Evolutionary conservation across 2,797 vertebrate genomes (phyloP).

Genomic region (Sciurus vulgaris): DNA sequence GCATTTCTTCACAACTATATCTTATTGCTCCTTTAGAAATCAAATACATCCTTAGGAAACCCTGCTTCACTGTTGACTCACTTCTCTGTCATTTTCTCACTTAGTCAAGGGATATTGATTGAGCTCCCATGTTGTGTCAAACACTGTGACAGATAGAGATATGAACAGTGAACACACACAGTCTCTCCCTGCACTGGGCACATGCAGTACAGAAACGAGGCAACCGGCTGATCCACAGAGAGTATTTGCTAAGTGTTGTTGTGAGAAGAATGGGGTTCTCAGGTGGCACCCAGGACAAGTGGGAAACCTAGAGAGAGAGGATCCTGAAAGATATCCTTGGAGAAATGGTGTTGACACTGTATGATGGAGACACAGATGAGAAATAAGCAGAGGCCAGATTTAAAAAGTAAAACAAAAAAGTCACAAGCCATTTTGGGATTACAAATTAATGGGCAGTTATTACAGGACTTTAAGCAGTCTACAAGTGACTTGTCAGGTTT

Average conservation of each 20-base stretch:
- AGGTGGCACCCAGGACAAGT: neutral
- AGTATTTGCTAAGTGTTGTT: neutral
- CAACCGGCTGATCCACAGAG: neutral
- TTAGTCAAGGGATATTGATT: neutral
- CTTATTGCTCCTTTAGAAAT: neutral
- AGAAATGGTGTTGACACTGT: neutral
- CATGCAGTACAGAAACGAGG: neutral
- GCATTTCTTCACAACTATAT: neutral
- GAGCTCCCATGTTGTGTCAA: neutral
- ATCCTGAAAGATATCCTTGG: neutral
- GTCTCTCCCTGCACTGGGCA: neutral
- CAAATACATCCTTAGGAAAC: neutral
- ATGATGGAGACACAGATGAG: neutral
- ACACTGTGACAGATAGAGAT: neutral
- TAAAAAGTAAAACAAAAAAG: neutral
- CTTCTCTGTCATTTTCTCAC: neutral
- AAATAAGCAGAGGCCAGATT: neutral
- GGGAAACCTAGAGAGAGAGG: neutral
- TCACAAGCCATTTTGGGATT: neutral
- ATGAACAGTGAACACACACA: neutral
- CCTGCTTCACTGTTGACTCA: neutral
- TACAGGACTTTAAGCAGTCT: neutral
- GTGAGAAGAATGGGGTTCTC: neutral
- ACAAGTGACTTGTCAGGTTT: neutral
- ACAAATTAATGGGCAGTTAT: neutral